These are phyloP conservation scores for Etheostoma perlongum DNA, from an alignment of 2,797 vertebrate genomes.

Conservation along the genomic window DNA sequence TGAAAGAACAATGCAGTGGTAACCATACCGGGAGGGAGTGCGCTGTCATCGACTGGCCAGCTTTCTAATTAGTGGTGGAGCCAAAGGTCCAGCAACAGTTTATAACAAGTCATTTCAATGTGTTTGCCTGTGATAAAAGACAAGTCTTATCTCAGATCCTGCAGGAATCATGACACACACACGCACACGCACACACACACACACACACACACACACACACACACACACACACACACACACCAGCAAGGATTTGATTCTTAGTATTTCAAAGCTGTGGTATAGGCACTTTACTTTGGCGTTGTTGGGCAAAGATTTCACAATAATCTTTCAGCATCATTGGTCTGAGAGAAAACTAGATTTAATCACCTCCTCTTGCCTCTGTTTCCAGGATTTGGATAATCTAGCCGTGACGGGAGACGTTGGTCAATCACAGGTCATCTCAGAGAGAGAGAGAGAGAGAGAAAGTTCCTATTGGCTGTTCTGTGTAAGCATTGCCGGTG, in stretches of 20 bases:
- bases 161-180: slow-evolving; percentile 19
- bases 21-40: slow-evolving; percentile 35
- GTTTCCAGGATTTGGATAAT: too few relatives aligned
- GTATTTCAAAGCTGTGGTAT: too few relatives aligned
- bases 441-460: too few relatives aligned
- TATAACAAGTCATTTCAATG: slow-evolving; percentile 7
- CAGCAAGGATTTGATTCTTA: background rate
- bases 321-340: too few relatives aligned
- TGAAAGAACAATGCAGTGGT: slow-evolving; percentile 44
- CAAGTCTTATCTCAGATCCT: slow-evolving; percentile 15
- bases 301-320: too few relatives aligned
- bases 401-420: too few relatives aligned
- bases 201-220: background rate
- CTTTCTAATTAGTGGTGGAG: slow-evolving; percentile 39
- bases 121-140: slow-evolving; percentile 31
- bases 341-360: too few relatives aligned
- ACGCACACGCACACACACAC: slow-evolving; percentile 9
- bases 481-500: too few relatives aligned
- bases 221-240: background rate
- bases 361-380: too few relatives aligned
- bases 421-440: too few relatives aligned
- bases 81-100: slow-evolving; percentile 32
- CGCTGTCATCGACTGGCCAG: background rate
- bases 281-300: too few relatives aligned
- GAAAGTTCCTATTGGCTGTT: too few relatives aligned